phyloP scores from a whole-genome alignment of 30 jellyfish, hydroid and myxozoan genomes.

The Cassiopea xamachana region DNA sequence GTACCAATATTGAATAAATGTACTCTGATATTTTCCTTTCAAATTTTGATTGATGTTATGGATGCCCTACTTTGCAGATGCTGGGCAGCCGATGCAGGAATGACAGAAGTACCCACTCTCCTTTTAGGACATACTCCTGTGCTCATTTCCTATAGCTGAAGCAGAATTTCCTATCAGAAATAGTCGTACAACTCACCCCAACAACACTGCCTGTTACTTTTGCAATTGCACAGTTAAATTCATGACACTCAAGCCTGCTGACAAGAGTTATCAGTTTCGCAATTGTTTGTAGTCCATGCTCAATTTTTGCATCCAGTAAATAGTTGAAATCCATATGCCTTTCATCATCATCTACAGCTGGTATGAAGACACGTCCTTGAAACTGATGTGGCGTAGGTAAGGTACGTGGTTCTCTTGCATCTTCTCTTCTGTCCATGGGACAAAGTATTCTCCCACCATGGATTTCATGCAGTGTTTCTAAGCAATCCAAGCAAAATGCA shows the following conservation, averaged over 20 bases:
- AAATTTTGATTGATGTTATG: no score
- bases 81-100: no score
- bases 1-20: no score
- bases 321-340: background rate
- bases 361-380: conserved; percentile 32
- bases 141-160: no score
- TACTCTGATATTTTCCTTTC: no score
- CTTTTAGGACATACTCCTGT: no score
- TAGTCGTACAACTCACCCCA: conserved; percentile 6
- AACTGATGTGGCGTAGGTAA: conserved; percentile 55
- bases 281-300: conserved; percentile 18
- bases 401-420: conserved; percentile 15
- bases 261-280: conserved; percentile 27
- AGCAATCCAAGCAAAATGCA: conserved; percentile 47
- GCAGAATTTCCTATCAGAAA: background rate
- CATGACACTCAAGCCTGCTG: background rate
- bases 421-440: conserved; percentile 43
- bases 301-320: conserved; percentile 29
- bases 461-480: background rate
- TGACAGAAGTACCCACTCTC: no score
- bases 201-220: conserved; percentile 50
- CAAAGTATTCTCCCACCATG: conserved; percentile 9
- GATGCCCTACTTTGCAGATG: no score
- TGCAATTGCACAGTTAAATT: conserved; percentile 54
- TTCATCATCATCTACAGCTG: background rate